Evolutionary conservation across 2,888 invertebrate genomes (phyloP).

Genomic region (Pristionchus japonicus): DNA sequence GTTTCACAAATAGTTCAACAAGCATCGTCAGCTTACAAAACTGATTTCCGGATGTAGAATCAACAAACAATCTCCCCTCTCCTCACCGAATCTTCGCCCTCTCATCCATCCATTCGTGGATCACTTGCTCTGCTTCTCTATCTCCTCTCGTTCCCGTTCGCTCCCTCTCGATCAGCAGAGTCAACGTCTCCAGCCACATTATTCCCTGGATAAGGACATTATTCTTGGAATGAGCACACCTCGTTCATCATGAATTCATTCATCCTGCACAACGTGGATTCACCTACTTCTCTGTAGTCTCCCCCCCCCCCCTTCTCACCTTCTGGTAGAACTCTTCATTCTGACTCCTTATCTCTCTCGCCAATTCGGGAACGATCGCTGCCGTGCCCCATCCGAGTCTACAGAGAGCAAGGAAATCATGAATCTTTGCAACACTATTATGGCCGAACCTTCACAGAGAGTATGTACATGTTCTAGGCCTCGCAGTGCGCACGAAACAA

Average conservation of each 20-base stretch:
- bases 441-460: not conserved
- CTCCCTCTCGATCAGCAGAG: slow-evolving; percentile 89
- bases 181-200: slow-evolving; percentile 89
- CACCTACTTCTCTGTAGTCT: not conserved
- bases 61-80: not conserved
- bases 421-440: not conserved
- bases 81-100: slow-evolving; percentile 75
- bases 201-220: slow-evolving; percentile 52
- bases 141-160: slow-evolving; percentile 86
- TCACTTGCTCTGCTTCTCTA: slow-evolving; percentile 79
- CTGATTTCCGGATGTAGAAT: too few relatives aligned
- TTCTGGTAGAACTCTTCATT: slow-evolving; percentile 85
- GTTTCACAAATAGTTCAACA: too few relatives aligned
- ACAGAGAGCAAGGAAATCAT: not conserved
- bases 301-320: not conserved
- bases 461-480: not conserved
- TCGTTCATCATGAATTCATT: not conserved
- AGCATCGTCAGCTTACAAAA: too few relatives aligned
- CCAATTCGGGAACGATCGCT: slow-evolving; percentile 94
- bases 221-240: not conserved
- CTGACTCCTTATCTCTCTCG: slow-evolving; percentile 92
- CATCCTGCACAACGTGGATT: too few relatives aligned
- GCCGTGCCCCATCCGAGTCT: slow-evolving; percentile 98
- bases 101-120: slow-evolving; percentile 84
- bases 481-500: not conserved